Conservation (phyloP, 2,888 invertebrate genomes). For the Cactoblastis cactorum region DNA sequence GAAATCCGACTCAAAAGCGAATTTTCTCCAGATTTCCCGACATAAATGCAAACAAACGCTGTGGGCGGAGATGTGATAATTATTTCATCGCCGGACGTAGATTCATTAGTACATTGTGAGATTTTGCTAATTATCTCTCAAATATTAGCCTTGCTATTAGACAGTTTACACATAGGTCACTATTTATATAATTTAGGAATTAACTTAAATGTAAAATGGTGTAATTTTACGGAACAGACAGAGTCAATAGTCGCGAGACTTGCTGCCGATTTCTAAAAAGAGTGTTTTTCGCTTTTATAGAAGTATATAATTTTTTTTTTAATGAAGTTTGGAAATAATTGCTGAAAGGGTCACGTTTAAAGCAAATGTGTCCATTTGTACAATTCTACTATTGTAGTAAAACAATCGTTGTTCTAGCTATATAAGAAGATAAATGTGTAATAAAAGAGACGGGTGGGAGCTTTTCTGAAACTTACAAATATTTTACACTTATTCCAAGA, state of each 20-base stretch:
- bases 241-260: too few species aligned
- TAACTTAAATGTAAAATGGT: too few species aligned
- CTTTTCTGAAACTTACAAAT: not conserved
- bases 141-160: conserved; percentile 20
- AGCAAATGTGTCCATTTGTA: not conserved
- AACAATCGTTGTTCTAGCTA: not conserved
- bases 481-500: not conserved
- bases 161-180: too few species aligned
- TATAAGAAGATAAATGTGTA: not conserved
- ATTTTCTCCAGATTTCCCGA: not conserved
- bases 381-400: not conserved
- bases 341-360: not conserved
- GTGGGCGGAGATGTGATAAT: conserved; percentile 28
- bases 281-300: too few species aligned
- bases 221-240: too few species aligned
- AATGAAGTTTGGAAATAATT: not conserved
- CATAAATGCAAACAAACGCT: not conserved
- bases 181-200: too few species aligned
- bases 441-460: not conserved
- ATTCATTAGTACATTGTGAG: conserved; percentile 29
- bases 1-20: not conserved
- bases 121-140: conserved; percentile 34
- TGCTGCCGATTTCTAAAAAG: too few species aligned
- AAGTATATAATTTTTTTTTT: too few species aligned
- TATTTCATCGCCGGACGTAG: conserved; percentile 29